These are phyloP conservation scores for Ariopsis seemanni DNA, from an alignment of 2,113 vertebrate genomes.

Conservation along the genomic window DNA sequence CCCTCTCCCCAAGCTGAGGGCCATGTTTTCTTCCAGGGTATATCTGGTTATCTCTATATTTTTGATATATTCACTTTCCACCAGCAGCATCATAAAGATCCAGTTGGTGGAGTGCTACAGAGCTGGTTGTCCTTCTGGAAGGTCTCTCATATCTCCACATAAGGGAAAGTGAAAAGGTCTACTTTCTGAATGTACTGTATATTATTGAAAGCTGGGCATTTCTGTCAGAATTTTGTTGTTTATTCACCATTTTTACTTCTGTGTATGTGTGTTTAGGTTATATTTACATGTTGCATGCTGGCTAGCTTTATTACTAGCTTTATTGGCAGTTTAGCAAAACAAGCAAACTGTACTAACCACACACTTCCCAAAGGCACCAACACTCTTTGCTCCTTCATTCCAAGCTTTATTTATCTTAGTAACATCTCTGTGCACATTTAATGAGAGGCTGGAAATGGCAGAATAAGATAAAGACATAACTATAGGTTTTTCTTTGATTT, in stretches of 20 bases:
- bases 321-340: not conserved
- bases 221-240: not conserved
- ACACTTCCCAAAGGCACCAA: too few species aligned
- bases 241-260: not conserved
- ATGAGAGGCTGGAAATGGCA: not conserved
- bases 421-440: not conserved
- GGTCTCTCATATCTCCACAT: not conserved
- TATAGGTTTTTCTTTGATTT: not conserved
- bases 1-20: too few species aligned
- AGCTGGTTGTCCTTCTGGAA: not conserved
- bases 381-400: not conserved
- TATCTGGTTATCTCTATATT: not conserved
- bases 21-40: not conserved
- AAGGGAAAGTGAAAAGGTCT: not conserved
- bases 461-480: not conserved
- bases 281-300: not conserved
- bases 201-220: not conserved
- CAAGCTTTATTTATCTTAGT: not conserved
- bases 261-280: not conserved
- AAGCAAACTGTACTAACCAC: not conserved
- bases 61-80: not conserved
- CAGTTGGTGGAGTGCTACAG: not conserved
- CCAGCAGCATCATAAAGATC: not conserved
- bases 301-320: not conserved
- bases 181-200: not conserved